phyloP scores from a whole-genome alignment of 1,140 invertebrate species.

The Drosophila sulfurigaster region DNA sequence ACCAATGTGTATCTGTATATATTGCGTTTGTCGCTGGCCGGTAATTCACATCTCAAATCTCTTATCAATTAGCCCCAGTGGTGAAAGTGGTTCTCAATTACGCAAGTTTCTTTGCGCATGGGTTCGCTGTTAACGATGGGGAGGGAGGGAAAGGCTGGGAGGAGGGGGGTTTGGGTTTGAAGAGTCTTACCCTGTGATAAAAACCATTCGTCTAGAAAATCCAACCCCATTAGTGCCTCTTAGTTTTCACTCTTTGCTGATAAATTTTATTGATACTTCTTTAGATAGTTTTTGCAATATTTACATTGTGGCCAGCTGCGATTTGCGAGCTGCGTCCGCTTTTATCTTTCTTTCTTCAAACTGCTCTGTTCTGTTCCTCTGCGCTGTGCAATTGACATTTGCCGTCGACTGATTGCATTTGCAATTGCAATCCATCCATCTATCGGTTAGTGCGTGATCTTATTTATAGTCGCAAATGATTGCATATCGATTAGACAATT shows the following conservation, averaged over 20 bases:
- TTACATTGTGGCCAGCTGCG: conserved; percentile 66
- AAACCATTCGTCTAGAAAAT: conserved; percentile 84
- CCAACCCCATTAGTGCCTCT: conserved; percentile 74
- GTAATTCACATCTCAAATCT: neutral
- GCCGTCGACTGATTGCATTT: conserved; percentile 38
- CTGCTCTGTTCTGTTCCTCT: conserved; percentile 12
- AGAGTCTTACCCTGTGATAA: conserved; percentile 82
- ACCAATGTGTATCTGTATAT: neutral
- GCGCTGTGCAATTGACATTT: conserved; percentile 64
- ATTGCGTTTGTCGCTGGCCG: conserved; percentile 6
- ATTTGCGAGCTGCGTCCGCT: conserved; percentile 37
- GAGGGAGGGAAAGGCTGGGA: neutral
- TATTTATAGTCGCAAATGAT: conserved; percentile 53
- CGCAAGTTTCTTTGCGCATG: conserved; percentile 60
- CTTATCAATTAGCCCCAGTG: conserved; percentile 50
- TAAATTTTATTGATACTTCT: conserved; percentile 41
- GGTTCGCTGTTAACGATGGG: conserved; percentile 11
- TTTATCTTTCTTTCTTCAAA: conserved; percentile 5
- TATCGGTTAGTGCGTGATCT: conserved; percentile 54
- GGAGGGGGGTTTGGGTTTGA: neutral
- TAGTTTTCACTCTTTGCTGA: conserved; percentile 33
- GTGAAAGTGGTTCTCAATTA: conserved; percentile 62
- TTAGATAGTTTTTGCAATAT: conserved; percentile 60
- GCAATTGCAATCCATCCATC: conserved; percentile 35
- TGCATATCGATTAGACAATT: conserved; percentile 63